phyloP scores from a whole-genome alignment of 2,888 invertebrate genomes.

The Ptychoptera contaminata region DNA sequence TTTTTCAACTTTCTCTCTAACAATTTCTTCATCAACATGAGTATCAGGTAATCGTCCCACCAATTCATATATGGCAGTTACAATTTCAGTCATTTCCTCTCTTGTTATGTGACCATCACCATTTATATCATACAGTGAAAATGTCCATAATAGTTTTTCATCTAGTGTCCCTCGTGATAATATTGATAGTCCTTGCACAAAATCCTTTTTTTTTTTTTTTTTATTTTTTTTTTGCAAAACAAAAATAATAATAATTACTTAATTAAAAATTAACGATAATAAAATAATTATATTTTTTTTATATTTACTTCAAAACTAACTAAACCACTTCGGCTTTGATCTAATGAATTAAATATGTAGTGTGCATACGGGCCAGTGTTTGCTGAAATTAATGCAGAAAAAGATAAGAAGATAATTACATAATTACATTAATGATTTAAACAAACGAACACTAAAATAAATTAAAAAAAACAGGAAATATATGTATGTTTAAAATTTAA shows the following conservation, averaged over 20 bases:
- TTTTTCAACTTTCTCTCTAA: constrained; percentile 79
- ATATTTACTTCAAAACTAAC: constrained; percentile 86
- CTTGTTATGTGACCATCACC: constrained; percentile 87
- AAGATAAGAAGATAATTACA: too few species aligned
- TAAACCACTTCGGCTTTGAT: constrained; percentile 86
- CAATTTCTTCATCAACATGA: constrained; percentile 63
- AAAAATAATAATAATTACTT: too few species aligned
- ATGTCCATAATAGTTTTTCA: constrained; percentile 92
- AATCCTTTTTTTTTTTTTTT: constrained; percentile 52
- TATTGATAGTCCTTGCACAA: constrained; percentile 84
- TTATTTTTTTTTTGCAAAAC: not conserved
- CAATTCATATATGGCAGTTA: constrained; percentile 84
- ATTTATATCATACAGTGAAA: constrained; percentile 90
- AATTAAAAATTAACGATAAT: too few species aligned
- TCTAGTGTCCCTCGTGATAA: constrained; percentile 81
- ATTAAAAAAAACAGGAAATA: too few species aligned
- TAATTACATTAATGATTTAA: too few species aligned
- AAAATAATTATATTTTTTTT: too few species aligned
- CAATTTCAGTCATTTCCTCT: constrained; percentile 93
- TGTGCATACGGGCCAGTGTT: constrained; percentile 88
- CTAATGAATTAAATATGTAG: constrained; percentile 91
- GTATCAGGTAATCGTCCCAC: constrained; percentile 84
- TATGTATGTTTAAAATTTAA: too few species aligned
- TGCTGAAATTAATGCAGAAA: constrained; percentile 41
- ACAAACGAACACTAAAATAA: constrained; percentile 8